These are phyloP conservation scores for Pelmatolapia mariae DNA, from an alignment of 2,113 vertebrate species.

Conservation along the genomic window DNA sequence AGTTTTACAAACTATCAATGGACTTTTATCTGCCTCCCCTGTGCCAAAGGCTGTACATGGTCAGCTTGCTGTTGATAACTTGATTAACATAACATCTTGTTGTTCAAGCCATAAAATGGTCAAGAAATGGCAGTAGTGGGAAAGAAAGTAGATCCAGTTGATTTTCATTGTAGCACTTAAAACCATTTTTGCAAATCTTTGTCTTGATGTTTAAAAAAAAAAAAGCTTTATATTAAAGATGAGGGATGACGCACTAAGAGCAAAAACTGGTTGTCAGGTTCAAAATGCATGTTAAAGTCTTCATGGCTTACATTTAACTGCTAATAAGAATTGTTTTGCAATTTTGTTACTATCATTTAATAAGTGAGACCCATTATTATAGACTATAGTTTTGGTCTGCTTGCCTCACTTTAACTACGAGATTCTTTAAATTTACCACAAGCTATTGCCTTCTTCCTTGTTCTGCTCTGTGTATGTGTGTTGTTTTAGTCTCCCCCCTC, in stretches of 20 bases:
- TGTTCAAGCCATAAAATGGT: not conserved
- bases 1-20: not conserved
- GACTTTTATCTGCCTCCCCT: not conserved
- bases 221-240: not conserved
- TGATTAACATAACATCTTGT: not conserved
- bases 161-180: not conserved
- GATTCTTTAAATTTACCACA: not conserved
- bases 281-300: not conserved
- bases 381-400: not conserved
- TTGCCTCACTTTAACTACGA: not conserved
- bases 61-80: not conserved
- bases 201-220: not conserved
- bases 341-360: not conserved
- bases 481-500: not conserved
- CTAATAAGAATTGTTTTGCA: not conserved
- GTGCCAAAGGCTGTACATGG: not conserved
- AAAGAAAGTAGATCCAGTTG: not conserved
- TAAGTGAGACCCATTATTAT: rapidly evolving
- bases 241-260: rapidly evolving
- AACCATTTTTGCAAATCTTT: not conserved
- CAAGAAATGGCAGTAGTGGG: not conserved
- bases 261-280: not conserved
- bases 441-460: not conserved
- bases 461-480: not conserved
- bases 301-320: not conserved